Conservation (phyloP, 2,888 invertebrate species). For the Griposia aprilina region DNA sequence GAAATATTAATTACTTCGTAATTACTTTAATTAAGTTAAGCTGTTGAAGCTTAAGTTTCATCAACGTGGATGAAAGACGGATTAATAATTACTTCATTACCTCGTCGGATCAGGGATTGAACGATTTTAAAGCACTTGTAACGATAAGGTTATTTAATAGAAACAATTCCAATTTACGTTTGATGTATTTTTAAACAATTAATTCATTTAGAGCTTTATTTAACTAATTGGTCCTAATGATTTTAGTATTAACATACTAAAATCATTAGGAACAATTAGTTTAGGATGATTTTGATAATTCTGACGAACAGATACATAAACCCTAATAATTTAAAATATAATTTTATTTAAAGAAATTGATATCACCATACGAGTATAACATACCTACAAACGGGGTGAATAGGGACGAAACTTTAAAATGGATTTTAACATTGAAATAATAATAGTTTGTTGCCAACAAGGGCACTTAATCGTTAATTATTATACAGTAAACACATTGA, state of each 20-base stretch:
- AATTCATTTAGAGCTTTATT: neutral
- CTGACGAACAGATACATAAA: neutral
- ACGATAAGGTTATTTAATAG: neutral
- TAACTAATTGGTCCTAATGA: neutral
- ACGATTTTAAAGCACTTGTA: slow-evolving; percentile 1
- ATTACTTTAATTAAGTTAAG: slow-evolving; percentile 2
- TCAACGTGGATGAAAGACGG: neutral
- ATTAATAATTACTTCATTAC: neutral
- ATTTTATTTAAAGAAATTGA: neutral
- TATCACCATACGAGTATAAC: neutral
- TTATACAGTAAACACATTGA: too few relatives aligned
- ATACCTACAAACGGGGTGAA: too few relatives aligned
- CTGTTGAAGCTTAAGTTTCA: neutral
- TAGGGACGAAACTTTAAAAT: too few relatives aligned
- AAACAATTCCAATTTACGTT: neutral
- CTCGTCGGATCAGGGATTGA: neutral
- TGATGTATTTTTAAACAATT: neutral
- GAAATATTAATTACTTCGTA: neutral
- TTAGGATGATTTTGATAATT: neutral
- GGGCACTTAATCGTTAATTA: too few relatives aligned
- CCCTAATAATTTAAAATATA: neutral
- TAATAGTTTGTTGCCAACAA: too few relatives aligned
- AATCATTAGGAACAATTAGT: too few relatives aligned
- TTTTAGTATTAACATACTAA: too few relatives aligned
- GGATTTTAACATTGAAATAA: too few relatives aligned